Evolutionary conservation across 1,140 invertebrate genomes (phyloP).

Genomic region (Bombus breviceps): DNA sequence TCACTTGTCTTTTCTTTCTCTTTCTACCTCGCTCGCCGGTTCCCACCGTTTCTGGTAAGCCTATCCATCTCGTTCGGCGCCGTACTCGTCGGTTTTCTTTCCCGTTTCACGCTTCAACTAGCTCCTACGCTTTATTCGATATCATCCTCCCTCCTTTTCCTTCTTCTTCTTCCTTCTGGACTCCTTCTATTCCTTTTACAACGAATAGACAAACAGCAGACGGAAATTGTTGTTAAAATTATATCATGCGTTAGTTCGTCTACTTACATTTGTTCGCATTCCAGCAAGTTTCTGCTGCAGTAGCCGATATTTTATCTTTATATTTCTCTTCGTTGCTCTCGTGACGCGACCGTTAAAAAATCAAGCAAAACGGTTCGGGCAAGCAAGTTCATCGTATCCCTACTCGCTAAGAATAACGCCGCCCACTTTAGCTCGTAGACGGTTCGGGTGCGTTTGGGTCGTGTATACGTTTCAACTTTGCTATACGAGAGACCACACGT

Average conservation of each 20-base stretch:
- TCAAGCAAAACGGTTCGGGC: slow-evolving; percentile 53
- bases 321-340: slow-evolving; percentile 20
- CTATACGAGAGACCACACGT: slow-evolving; percentile 21
- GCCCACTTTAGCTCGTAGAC: slow-evolving; percentile 33
- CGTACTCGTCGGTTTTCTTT: background rate
- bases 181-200: background rate
- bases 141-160: background rate
- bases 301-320: background rate
- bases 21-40: background rate
- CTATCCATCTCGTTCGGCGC: slow-evolving; percentile 9
- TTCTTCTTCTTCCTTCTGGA: background rate
- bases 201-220: background rate
- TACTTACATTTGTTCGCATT: background rate
- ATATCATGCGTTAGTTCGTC: background rate
- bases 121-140: background rate
- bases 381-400: slow-evolving; percentile 44
- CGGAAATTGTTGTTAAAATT: background rate
- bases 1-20: slow-evolving; percentile 21
- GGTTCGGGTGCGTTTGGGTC: background rate
- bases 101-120: background rate
- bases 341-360: slow-evolving; percentile 66
- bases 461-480: slow-evolving; percentile 17
- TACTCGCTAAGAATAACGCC: slow-evolving; percentile 33
- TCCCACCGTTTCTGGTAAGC: slow-evolving; percentile 7
- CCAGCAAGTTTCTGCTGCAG: background rate